Conservation (phyloP, 2,797 vertebrate species). For the Triplophysa bombifrons region DNA sequence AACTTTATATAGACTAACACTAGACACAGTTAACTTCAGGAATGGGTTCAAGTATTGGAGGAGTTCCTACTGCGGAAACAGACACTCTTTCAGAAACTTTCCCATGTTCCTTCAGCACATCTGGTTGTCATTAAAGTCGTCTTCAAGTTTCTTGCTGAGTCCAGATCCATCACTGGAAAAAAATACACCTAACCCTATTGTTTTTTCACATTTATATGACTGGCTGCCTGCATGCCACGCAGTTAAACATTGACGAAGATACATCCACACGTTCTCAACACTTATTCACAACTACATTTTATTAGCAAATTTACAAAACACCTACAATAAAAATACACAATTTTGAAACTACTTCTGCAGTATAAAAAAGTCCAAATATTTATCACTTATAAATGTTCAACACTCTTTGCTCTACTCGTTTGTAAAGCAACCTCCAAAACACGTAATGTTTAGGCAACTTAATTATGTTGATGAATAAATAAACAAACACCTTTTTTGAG, state of each 20-base stretch:
- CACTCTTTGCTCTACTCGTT: background rate
- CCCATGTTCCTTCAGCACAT: slow-evolving; percentile 60
- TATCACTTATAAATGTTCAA: background rate
- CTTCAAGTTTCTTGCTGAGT: slow-evolving; percentile 45
- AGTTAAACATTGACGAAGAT: slow-evolving; percentile 5
- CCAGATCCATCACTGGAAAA: slow-evolving; percentile 51
- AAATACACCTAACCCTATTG: slow-evolving; percentile 23
- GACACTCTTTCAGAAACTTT: background rate
- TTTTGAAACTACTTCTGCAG: background rate
- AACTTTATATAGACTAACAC: background rate
- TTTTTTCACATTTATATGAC: slow-evolving; percentile 14
- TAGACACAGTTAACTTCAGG: slow-evolving; percentile 8
- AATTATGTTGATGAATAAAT: background rate
- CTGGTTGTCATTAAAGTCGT: slow-evolving; percentile 66
- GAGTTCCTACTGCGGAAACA: background rate
- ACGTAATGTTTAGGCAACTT: background rate
- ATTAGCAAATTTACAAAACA: background rate
- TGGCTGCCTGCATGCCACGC: slow-evolving; percentile 27
- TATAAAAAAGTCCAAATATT: no score
- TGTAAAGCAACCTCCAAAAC: no score
- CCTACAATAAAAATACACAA: background rate
- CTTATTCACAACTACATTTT: background rate
- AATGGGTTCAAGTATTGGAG: slow-evolving; percentile 23
- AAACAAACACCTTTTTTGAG: background rate
- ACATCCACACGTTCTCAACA: background rate